Evolutionary conservation across 37 sponge, comb jelly and placozoan genomes (phyloP).

Genomic region (Aphrocallistes beatrix): DNA sequence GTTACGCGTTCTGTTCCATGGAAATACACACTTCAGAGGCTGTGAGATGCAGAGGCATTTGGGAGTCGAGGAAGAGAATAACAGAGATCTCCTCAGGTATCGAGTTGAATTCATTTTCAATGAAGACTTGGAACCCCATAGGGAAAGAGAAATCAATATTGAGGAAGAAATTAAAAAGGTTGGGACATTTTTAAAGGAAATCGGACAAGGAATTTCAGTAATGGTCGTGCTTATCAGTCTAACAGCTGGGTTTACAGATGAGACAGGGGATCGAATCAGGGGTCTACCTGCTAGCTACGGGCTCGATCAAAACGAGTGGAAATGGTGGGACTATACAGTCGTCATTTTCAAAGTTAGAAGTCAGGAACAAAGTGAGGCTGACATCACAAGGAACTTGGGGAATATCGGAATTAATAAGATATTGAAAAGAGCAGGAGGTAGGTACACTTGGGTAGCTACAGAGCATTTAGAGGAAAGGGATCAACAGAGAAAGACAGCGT

Average conservation of each 20-base stretch:
- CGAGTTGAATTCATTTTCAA: neutral
- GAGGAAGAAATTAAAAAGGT: neutral
- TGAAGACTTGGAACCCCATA: neutral
- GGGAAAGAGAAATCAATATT: neutral
- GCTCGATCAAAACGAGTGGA: neutral
- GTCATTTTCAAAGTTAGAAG: neutral
- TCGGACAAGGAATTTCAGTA: neutral
- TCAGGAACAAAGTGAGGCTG: neutral
- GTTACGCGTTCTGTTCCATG: neutral
- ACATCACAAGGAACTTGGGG: neutral
- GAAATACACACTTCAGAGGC: neutral
- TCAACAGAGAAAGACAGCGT: too few species aligned
- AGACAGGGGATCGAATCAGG: neutral
- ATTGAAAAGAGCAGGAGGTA: neutral
- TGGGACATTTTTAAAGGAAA: neutral
- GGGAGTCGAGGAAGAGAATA: neutral
- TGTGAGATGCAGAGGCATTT: neutral
- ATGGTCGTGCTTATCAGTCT: neutral
- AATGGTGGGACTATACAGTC: neutral
- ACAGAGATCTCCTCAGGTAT: neutral
- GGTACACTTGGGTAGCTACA: neutral
- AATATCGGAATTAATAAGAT: neutral
- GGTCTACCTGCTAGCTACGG: neutral
- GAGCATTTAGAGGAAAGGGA: neutral
- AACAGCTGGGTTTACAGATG: neutral